Base-by-base conservation (phyloP, 2,113 vertebrate genomes). In the Carlito syrichta region DNA sequence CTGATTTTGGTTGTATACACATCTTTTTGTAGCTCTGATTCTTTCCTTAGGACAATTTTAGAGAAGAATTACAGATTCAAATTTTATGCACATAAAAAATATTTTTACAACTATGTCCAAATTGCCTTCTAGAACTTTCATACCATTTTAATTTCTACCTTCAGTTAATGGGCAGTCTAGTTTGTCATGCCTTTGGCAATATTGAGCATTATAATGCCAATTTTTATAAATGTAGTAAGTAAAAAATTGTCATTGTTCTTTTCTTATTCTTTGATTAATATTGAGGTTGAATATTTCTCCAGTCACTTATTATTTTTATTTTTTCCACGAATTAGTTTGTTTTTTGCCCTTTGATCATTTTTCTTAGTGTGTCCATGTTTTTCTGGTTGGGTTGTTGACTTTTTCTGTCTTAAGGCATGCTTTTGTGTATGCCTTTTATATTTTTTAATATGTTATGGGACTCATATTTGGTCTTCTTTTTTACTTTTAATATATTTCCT, bases 251-350 rank as follows among this genome's bases (percentile, higher is more conserved):
- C 58, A 82, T 32, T 73, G 30, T 87, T 84, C 8, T 71, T 88
- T 78, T 60, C 68, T 68, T 90, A 96, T 74, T 89, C 78, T 95
- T 81, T 86, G 52, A 86, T 86, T 93, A 82, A 66, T 13, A 83
- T 8, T 86, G 60, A 73, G 2, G 48, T n/a, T 52, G 22, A 82
- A 50, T 38, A 48, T 52, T 94, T 95, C 78, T 96, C 38, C 22
- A 94, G 23, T 9, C 69, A 14, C 74, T 81, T 91, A 95, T 27
- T 3, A 86, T 60, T 84, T 94, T 92, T 54, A 56, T 92, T 96
- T 62, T 12, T 87, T 82, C 25, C 86, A 83, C 73, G 79, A 94
- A 74, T 90, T 66, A 54, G 32, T 43, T 86, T 68, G n/a, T n/a
- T 88, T 68, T n/a, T 40, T 95, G 32, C 69, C 50, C n/a, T 90